A percentile compares a stretch with the other conserved stretches of the same genome.
Conservation (phyloP, 1,140 invertebrate species). For the Drosophila nebulosa region DNA sequence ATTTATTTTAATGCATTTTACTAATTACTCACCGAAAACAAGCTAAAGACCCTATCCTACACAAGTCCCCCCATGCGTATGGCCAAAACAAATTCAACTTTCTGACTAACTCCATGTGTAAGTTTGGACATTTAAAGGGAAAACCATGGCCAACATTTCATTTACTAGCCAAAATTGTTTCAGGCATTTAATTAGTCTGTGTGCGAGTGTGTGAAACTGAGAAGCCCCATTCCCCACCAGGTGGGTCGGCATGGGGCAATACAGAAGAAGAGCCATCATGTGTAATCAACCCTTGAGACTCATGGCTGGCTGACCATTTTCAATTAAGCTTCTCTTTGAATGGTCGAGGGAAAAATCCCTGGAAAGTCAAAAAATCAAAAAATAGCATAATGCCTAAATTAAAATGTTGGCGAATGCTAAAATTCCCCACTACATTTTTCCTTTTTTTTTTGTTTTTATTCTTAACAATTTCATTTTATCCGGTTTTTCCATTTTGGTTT, state of each 20-base stretch:
- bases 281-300: slow-evolving; percentile 47
- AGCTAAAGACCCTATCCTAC: slow-evolving; percentile 11
- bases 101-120: slow-evolving; percentile 62
- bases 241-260: not conserved
- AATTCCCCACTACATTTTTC: slow-evolving; percentile 59
- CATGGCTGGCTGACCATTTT: slow-evolving; percentile 49
- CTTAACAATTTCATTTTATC: not conserved
- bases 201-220: slow-evolving; percentile 9
- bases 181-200: slow-evolving; percentile 56
- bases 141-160: slow-evolving; percentile 55
- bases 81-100: slow-evolving; percentile 57
- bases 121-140: slow-evolving; percentile 66
- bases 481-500: slow-evolving; percentile 19
- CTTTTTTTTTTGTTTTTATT: slow-evolving; percentile 13
- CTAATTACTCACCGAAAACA: slow-evolving; percentile 61
- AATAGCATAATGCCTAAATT: slow-evolving; percentile 68
- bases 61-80: slow-evolving; percentile 11
- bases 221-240: not conserved
- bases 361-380: slow-evolving; percentile 61
- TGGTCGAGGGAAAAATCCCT: slow-evolving; percentile 17
- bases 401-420: slow-evolving; percentile 48
- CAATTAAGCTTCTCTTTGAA: slow-evolving; percentile 47
- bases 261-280: slow-evolving; percentile 13
- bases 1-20: slow-evolving; percentile 75
- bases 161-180: slow-evolving; percentile 54